Percentiles rank a stretch among this genome's conserved stretches.
These are phyloP conservation scores for Ptyas mucosa DNA, from an alignment of 2,113 vertebrate genomes.

Conservation along the genomic window DNA sequence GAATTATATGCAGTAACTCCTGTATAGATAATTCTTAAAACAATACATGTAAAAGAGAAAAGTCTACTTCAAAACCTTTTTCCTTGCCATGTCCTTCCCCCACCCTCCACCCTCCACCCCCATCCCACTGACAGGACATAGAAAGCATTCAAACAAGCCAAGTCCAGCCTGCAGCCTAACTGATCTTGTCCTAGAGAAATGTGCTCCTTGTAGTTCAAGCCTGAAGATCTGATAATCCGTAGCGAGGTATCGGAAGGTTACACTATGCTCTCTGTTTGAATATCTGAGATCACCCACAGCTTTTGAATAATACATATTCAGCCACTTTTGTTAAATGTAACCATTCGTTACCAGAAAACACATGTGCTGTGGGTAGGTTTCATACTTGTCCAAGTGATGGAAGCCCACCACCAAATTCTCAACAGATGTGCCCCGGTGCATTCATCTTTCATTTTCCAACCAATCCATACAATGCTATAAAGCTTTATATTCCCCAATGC, in stretches of 20 bases:
- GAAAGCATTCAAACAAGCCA: not conserved
- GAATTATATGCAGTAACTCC: not conserved
- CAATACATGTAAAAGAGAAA: not conserved
- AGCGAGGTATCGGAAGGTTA: not conserved
- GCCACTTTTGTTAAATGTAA: not conserved
- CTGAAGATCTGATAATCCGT: not conserved
- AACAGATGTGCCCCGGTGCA: not conserved
- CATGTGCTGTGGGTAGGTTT: not conserved
- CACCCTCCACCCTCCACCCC: fast-evolving
- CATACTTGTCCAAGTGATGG: not conserved
- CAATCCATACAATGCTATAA: not conserved
- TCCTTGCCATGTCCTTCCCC: not conserved
- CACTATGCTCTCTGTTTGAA: not conserved
- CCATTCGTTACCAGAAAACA: not conserved
- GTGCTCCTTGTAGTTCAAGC: not conserved
- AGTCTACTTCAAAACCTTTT: not conserved
- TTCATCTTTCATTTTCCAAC: not conserved
- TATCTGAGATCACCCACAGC: not conserved
- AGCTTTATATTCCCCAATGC: not conserved
- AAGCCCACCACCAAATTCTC: not conserved
- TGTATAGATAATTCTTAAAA: not conserved
- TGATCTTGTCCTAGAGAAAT: not conserved
- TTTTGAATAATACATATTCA: not conserved
- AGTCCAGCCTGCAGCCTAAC: not conserved
- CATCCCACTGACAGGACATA: not conserved